Conservation (phyloP, 64 coral and sea anemone genomes). For the Stichodactyla mertensii region DNA sequence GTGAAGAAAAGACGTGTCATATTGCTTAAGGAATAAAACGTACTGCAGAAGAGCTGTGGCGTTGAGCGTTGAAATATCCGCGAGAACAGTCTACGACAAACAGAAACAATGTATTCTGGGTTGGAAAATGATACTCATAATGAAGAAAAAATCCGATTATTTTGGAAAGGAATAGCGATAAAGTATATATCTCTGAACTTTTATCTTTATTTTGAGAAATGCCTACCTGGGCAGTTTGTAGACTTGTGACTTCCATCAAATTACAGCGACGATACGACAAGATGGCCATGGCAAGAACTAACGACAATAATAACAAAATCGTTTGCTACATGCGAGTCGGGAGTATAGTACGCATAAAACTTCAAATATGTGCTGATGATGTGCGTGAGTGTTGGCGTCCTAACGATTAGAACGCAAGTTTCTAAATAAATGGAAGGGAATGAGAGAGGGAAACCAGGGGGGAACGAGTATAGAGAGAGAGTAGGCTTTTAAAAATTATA, state of each 20-base stretch:
- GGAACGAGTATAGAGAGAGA: not conserved
- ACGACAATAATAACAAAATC: not conserved
- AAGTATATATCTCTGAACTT: too few relatives aligned
- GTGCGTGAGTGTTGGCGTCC: too few relatives aligned
- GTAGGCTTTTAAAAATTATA: not conserved
- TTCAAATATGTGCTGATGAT: too few relatives aligned
- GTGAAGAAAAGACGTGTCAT: constrained; percentile 19
- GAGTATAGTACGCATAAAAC: too few relatives aligned
- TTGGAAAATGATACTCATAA: too few relatives aligned
- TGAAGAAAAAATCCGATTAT: not conserved
- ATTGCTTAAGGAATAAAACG: constrained; percentile 57
- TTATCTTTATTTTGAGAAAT: not conserved
- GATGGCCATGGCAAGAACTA: constrained; percentile 84
- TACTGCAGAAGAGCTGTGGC: constrained; percentile 67
- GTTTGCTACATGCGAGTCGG: not conserved
- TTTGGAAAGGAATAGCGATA: not conserved
- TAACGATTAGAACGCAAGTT: too few relatives aligned
- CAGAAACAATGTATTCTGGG: not conserved
- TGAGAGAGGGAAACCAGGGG: too few relatives aligned
- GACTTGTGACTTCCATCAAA: constrained; percentile 70
- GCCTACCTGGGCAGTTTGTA: constrained; percentile 84
- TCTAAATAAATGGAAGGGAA: too few relatives aligned
- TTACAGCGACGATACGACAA: constrained; percentile 79
- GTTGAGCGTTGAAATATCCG: constrained; percentile 75
- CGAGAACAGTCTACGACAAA: constrained; percentile 62